Conservation (phyloP, 2,797 vertebrate species). For the Halcyon badia region DNA sequence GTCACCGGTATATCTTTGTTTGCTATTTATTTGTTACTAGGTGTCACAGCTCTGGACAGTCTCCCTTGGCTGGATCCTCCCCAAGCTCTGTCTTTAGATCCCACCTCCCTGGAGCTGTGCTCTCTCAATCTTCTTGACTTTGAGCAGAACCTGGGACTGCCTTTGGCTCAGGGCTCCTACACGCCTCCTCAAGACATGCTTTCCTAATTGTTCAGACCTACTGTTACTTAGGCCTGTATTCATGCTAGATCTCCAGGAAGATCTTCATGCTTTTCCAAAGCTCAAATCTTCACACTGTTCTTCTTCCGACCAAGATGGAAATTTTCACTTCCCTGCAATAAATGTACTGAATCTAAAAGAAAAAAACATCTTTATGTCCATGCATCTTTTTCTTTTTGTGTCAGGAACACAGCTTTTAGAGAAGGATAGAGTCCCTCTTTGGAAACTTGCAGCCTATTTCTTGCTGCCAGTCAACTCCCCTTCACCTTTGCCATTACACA, state of each 20-base stretch:
- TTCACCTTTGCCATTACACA: constrained; percentile 37
- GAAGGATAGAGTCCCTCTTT: background rate
- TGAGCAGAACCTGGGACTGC: background rate
- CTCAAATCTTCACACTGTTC: background rate
- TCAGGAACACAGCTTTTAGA: background rate
- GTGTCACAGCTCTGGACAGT: background rate
- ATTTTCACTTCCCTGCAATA: background rate
- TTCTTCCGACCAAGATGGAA: constrained; percentile 12
- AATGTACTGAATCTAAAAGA: background rate
- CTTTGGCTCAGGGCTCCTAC: background rate
- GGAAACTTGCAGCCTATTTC: background rate
- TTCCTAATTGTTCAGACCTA: background rate
- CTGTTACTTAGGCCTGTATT: background rate
- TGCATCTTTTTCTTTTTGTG: fast-evolving
- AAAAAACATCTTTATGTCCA: background rate
- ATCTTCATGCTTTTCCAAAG: background rate
- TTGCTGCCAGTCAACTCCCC: constrained; percentile 43
- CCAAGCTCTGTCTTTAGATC: background rate
- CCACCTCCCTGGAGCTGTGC: background rate
- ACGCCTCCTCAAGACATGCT: background rate
- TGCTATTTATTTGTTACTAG: constrained; percentile 50
- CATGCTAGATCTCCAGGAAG: background rate
- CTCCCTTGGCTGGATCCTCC: constrained; percentile 24
- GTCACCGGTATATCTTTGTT: constrained; percentile 27
- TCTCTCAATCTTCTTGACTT: background rate